A percentile compares a stretch with the other conserved stretches of the same genome.
Evolutionary conservation across 2,888 invertebrate species (phyloP).

Genomic region (Azorinus chamasolen): DNA sequence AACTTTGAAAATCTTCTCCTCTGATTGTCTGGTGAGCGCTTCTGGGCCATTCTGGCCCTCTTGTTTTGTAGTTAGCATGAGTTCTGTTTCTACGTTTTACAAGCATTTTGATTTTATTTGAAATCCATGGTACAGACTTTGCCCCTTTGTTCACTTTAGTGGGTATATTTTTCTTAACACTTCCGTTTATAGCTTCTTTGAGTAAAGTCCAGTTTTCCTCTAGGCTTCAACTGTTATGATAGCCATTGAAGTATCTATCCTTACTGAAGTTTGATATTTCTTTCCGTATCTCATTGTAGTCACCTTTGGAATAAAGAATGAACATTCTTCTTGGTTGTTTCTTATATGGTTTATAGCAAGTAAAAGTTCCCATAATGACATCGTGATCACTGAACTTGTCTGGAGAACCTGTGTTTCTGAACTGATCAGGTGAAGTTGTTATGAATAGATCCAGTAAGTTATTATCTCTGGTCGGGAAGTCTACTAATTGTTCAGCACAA

Average conservation of each 20-base stretch:
- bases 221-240: slow-evolving; percentile 1
- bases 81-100: slow-evolving; percentile 1
- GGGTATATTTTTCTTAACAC: not conserved
- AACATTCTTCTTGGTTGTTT: not conserved
- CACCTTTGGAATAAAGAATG: not conserved
- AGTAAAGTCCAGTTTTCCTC: not conserved
- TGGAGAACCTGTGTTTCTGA: not conserved
- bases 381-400: slow-evolving; percentile 3
- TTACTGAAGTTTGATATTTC: not conserved
- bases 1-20: too few species aligned
- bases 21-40: too few species aligned
- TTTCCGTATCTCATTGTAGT: not conserved
- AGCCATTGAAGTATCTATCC: not conserved
- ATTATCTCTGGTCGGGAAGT: slow-evolving; percentile 5
- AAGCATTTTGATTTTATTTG: not conserved
- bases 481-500: not conserved
- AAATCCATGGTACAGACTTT: slow-evolving; percentile 3
- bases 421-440: not conserved
- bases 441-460: not conserved
- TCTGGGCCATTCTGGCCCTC: too few species aligned
- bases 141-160: not conserved
- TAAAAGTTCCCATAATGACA: not conserved
- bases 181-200: not conserved
- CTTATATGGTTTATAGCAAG: not conserved
- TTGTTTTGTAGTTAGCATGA: not conserved